These are phyloP conservation scores for Bolborhynchus lineola DNA, from an alignment of 2,113 vertebrate genomes.

Conservation along the genomic window DNA sequence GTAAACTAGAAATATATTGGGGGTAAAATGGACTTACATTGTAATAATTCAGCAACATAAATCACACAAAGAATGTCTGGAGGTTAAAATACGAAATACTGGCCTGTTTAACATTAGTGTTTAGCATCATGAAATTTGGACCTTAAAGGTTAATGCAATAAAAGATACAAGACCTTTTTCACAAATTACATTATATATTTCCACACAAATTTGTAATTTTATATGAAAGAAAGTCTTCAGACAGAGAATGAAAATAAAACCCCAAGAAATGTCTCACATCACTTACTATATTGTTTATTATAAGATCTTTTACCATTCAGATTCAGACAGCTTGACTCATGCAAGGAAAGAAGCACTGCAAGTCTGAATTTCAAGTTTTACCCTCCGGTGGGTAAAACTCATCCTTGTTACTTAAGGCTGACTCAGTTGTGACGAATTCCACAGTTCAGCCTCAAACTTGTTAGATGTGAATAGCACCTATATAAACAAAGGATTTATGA, in stretches of 20 bases:
- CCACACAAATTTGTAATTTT: neutral
- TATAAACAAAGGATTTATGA: slow-evolving; percentile 52
- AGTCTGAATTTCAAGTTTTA: neutral
- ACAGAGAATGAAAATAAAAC: neutral
- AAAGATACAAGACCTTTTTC: neutral
- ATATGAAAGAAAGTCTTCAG: neutral
- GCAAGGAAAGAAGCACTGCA: neutral
- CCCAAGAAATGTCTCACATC: neutral
- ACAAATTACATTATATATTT: neutral
- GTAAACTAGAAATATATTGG: neutral
- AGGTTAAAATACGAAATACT: neutral
- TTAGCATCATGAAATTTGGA: neutral
- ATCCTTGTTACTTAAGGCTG: slow-evolving; percentile 15
- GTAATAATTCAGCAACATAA: neutral
- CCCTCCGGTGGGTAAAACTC: neutral
- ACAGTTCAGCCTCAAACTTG: slow-evolving; percentile 28
- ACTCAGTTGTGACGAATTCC: slow-evolving; percentile 19
- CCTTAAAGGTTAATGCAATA: neutral
- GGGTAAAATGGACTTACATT: neutral
- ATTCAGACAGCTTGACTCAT: neutral
- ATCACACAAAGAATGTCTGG: neutral
- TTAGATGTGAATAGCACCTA: slow-evolving; percentile 53
- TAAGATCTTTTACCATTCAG: neutral
- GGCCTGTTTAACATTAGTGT: neutral
- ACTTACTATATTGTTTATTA: neutral